Base-by-base conservation (phyloP, 2,888 invertebrate genomes). In the Eupelmus urozonus region DNA sequence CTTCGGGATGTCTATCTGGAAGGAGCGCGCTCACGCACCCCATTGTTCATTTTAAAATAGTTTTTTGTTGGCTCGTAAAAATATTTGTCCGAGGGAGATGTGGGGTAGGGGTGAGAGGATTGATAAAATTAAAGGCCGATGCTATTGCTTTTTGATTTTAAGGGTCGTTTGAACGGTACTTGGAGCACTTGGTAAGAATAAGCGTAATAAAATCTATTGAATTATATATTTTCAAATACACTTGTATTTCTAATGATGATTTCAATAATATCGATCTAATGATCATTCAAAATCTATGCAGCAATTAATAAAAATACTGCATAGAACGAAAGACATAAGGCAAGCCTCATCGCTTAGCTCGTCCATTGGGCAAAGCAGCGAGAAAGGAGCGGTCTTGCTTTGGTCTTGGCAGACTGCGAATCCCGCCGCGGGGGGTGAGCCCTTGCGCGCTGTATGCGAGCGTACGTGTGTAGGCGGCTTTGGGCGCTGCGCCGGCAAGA, bases 31-130 rank as follows among this genome's bases (percentile, higher is more conserved):
- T 20, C 16, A 27, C 9, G 34, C 4, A n/a, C 13, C 27, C 16
- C 18, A 57, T 71, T 63, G 57, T 77, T 65, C 71, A 53, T 72
- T 78, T 78, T 51, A 62, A 72, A 78, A 55, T 55, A 62, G 62
- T 66, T 66, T 29, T 11, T 5, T 51, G 53, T 2, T 20, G 16
- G 29, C 11, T 40, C 27, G 23, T 62, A 63, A 63, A 69, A 45
- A 62, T 72, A 60, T 70, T 60, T 51, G 11, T 71, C 23, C 29
- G 49, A 29, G 20, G n/a, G 42, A 16, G 45, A 40, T 42, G 51
- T 45, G 16, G 16, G 45, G 13, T 45, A 45, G 9, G n/a, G n/a
- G 49, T 40, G 13, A 29, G 20, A 13, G 34, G 42, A 67, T 77
- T 77, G 60, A 27, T 29, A 72, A 66, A 67, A 67, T 66, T 53